Evolutionary conservation across 2,113 vertebrate species (phyloP).

Genomic region (Saccopteryx bilineata): DNA sequence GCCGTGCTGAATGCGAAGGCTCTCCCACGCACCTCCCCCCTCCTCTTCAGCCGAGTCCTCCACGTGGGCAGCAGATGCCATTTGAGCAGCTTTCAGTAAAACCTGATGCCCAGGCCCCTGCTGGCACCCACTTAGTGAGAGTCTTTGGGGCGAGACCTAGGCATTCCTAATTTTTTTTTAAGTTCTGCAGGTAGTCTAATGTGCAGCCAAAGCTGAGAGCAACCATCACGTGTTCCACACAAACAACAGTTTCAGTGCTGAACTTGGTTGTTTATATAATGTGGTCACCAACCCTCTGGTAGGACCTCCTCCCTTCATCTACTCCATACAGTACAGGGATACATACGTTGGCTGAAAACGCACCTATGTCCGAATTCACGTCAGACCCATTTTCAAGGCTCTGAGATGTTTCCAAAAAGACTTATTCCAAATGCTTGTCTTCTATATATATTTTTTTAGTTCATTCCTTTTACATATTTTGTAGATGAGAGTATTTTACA

Average conservation of each 20-base stretch:
- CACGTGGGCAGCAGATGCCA: neutral
- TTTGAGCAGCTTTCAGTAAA: neutral
- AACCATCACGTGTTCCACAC: neutral
- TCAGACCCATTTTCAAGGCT: neutral
- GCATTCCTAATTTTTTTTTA: neutral
- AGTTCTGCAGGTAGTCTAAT: neutral
- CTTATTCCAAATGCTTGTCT: conserved; percentile 17
- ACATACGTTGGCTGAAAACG: too few species aligned
- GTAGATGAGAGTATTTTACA: neutral
- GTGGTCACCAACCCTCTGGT: neutral
- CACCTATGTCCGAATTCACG: neutral
- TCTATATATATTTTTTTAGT: neutral
- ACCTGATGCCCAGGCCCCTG: neutral
- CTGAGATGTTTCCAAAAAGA: neutral
- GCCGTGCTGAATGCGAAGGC: neutral
- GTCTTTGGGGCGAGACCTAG: neutral
- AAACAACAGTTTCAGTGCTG: conserved; percentile 20
- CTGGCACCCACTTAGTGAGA: neutral
- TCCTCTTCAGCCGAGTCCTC: neutral
- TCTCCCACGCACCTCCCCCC: neutral
- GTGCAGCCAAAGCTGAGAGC: neutral
- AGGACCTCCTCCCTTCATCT: too few species aligned
- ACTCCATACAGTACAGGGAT: too few species aligned
- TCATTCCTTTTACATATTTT: neutral
- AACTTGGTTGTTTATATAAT: conserved; percentile 10